phyloP scores from a whole-genome alignment of 2,797 vertebrate genomes.

The Protonibea diacanthus region DNA sequence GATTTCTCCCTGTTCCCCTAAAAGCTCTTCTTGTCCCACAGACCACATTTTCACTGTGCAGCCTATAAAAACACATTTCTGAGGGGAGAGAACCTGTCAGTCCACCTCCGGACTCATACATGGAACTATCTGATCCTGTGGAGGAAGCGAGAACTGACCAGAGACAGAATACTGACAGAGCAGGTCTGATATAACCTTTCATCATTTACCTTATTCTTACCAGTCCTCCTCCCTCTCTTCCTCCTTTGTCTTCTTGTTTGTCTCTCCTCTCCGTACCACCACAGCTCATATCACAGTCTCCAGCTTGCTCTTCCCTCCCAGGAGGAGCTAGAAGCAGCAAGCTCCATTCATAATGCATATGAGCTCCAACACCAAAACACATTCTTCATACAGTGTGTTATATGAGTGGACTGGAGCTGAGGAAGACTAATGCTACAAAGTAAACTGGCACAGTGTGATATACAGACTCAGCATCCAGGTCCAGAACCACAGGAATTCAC shows the following conservation, averaged over 20 bases:
- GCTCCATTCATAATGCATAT: slow-evolving; percentile 57
- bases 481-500: background rate
- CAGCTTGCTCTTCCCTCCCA: slow-evolving; percentile 38
- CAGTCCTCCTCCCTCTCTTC: background rate
- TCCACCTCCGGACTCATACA: background rate
- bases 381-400: slow-evolving; percentile 38
- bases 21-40: background rate
- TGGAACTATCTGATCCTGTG: background rate
- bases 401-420: background rate
- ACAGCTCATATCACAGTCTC: slow-evolving; percentile 35
- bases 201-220: background rate
- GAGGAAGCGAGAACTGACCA: background rate
- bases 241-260: background rate
- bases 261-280: background rate
- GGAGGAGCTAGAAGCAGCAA: slow-evolving; percentile 25
- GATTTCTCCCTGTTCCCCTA: background rate
- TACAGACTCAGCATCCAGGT: slow-evolving; percentile 2
- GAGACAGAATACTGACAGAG: background rate
- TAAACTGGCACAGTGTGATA: slow-evolving; percentile 10
- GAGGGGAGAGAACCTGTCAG: background rate
- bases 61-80: background rate
- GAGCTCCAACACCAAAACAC: slow-evolving; percentile 27
- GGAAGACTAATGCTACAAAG: slow-evolving; percentile 3
- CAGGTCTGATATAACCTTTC: background rate
- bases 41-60: background rate